Conservation (phyloP, 2,113 vertebrate genomes). For the Anoplopoma fimbria region DNA sequence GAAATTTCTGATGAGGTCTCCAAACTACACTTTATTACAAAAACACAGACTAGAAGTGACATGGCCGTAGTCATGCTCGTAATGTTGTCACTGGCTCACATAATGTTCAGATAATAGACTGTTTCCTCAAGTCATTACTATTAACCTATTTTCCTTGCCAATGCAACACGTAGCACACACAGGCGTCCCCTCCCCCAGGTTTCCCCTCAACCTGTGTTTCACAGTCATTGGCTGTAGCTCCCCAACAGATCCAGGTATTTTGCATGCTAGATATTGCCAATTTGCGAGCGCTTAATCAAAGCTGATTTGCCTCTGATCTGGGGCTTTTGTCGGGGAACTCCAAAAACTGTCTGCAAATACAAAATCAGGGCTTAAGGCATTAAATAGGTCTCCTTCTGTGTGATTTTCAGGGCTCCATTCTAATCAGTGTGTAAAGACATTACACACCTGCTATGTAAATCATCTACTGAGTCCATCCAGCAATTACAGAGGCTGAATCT, state of each 20-base stretch:
- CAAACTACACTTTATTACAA: neutral
- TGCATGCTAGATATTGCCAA: too few relatives aligned
- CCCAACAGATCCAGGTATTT: too few relatives aligned
- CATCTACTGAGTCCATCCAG: conserved; percentile 10
- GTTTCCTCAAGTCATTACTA: too few relatives aligned
- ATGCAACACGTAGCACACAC: too few relatives aligned
- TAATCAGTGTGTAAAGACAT: conserved; percentile 42
- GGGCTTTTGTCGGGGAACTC: neutral
- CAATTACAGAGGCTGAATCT: conserved; percentile 4
- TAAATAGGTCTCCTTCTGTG: neutral
- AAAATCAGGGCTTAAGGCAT: neutral
- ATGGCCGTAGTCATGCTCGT: too few relatives aligned
- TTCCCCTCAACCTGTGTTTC: too few relatives aligned
- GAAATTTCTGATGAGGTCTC: too few relatives aligned
- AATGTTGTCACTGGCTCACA: too few relatives aligned
- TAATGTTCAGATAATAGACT: too few relatives aligned
- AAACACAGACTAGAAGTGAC: neutral
- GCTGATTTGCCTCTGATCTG: neutral
- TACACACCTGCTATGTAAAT: conserved; percentile 43
- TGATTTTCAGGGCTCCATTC: conserved; percentile 18
- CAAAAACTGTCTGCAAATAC: neutral
- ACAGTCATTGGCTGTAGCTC: too few relatives aligned
- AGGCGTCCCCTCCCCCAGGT: too few relatives aligned
- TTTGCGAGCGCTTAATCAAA: neutral
- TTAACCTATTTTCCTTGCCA: too few relatives aligned